Evolutionary conservation across 2,888 invertebrate genomes (phyloP).

Genomic region (Bugula neritina): DNA sequence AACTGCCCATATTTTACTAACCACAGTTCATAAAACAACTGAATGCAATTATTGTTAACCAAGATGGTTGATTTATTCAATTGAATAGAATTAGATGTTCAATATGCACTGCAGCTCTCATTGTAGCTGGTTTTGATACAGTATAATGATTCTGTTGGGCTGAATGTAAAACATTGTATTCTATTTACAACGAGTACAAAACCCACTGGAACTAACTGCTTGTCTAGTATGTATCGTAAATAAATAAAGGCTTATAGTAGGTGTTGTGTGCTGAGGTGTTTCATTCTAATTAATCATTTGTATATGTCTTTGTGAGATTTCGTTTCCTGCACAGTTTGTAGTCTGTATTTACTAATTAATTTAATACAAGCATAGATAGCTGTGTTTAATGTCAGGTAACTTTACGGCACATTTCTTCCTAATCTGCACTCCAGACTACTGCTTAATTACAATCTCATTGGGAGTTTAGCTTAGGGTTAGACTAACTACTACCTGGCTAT

Average conservation of each 20-base stretch:
- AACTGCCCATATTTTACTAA: too few species aligned
- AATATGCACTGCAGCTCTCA: not conserved
- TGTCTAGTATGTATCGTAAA: not conserved
- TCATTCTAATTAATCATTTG: not conserved
- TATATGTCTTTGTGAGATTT: not conserved
- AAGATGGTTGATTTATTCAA: not conserved
- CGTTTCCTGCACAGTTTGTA: not conserved
- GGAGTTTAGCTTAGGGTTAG: too few species aligned
- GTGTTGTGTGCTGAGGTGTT: not conserved
- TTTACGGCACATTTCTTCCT: too few species aligned
- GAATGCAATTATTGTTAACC: too few species aligned
- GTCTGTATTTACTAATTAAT: not conserved
- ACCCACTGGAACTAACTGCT: not conserved
- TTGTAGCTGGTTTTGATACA: not conserved
- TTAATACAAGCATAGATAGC: too few species aligned
- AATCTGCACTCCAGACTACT: too few species aligned
- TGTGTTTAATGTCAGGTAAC: too few species aligned
- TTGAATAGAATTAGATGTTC: not conserved
- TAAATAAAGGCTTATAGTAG: not conserved
- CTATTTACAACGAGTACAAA: not conserved
- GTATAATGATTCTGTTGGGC: not conserved
- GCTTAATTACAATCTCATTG: too few species aligned
- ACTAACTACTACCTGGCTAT: too few species aligned
- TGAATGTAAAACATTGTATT: not conserved
- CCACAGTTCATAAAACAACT: too few species aligned